A percentile compares a stretch with the other conserved stretches of the same genome.
These are phyloP conservation scores for Cylindroiulus punctatus DNA, from an alignment of 2,888 invertebrate species.

Conservation along the genomic window DNA sequence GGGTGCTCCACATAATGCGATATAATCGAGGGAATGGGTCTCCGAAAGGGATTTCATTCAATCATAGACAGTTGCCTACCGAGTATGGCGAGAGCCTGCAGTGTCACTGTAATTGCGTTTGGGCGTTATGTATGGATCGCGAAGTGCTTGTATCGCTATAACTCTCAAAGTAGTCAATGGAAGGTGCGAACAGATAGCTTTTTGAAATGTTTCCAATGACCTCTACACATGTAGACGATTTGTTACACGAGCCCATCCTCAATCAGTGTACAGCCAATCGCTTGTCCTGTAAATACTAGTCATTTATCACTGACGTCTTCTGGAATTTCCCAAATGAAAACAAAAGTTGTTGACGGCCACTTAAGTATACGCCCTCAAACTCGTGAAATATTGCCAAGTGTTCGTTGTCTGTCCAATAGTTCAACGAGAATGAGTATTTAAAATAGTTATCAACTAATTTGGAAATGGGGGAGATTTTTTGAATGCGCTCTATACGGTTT, in stretches of 20 bases:
- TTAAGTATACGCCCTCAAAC: too few relatives aligned
- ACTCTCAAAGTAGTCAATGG: not conserved
- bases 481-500: too few relatives aligned
- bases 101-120: constrained; percentile 31
- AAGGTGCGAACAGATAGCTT: not conserved
- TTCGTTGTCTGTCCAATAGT: too few relatives aligned
- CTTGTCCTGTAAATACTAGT: not conserved
- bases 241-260: not conserved
- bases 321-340: not conserved
- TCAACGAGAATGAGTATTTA: too few relatives aligned
- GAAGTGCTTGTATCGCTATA: constrained; percentile 16
- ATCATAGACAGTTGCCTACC: not conserved
- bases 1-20: not conserved
- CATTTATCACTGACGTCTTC: not conserved
- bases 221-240: not conserved
- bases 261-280: not conserved
- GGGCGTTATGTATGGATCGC: not conserved
- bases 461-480: too few relatives aligned
- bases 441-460: too few relatives aligned
- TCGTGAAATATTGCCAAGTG: too few relatives aligned
- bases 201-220: not conserved
- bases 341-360: not conserved
- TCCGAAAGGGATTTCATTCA: not conserved
- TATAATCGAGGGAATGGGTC: not conserved
- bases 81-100: not conserved